These are phyloP conservation scores for Typhlichthys subterraneus DNA, from an alignment of 2,797 vertebrate genomes.

Conservation along the genomic window DNA sequence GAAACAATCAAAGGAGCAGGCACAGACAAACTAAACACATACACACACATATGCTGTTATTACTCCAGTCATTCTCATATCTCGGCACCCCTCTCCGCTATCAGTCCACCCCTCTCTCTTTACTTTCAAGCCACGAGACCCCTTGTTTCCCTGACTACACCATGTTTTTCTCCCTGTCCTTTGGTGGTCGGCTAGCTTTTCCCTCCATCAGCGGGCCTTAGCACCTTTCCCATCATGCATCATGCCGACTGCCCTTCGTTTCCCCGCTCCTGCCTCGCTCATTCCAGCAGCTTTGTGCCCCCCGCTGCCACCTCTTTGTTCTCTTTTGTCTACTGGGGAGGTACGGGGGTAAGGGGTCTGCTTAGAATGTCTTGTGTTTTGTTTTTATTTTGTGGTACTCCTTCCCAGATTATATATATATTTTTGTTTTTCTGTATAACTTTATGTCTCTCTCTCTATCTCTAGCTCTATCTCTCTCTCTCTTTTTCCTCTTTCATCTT, in stretches of 20 bases:
- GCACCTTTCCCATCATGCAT: conserved; percentile 26
- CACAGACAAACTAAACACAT: neutral
- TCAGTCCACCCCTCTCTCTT: conserved; percentile 14
- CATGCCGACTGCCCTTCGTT: conserved; percentile 12
- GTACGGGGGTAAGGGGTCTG: neutral
- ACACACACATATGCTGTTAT: neutral
- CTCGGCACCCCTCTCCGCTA: conserved; percentile 20
- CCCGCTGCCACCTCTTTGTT: conserved; percentile 20
- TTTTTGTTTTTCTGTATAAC: conserved; percentile 4
- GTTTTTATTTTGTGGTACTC: conserved; percentile 16
- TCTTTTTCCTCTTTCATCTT: conserved; percentile 13
- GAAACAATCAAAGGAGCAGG: neutral
- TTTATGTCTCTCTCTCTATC: conserved; percentile 9
- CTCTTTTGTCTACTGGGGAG: conserved; percentile 3
- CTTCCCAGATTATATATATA: conserved; percentile 5
- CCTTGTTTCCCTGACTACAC: conserved; percentile 14
- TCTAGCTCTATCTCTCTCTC: neutral
- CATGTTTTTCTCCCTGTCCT: conserved; percentile 16
- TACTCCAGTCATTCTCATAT: conserved; percentile 14
- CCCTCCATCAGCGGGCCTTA: conserved; percentile 12
- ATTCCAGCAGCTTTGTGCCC: conserved; percentile 11
- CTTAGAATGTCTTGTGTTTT: conserved; percentile 8
- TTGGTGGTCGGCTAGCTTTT: conserved; percentile 14
- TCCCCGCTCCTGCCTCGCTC: conserved; percentile 10
- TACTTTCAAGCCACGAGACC: conserved; percentile 23